A percentile compares a stretch with the other conserved stretches of the same genome.
phyloP scores from a whole-genome alignment of 2,888 invertebrate species.

The Anthophora plumipes region DNA sequence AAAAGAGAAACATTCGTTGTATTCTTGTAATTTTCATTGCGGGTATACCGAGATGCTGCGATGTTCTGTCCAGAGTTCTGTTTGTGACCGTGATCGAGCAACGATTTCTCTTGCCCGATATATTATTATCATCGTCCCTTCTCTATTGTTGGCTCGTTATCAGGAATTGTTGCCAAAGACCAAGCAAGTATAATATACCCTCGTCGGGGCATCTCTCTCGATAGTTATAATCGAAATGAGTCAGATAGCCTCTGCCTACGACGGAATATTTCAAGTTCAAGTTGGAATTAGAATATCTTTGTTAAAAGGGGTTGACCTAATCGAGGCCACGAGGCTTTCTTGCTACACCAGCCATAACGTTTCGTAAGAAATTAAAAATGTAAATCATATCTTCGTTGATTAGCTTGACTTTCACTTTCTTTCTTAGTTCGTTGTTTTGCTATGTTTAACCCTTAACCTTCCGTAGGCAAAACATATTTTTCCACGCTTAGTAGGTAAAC shows the following conservation, averaged over 20 bases:
- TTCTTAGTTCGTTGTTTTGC: too few relatives aligned
- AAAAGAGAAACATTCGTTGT: neutral
- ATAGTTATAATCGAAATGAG: conserved; percentile 29
- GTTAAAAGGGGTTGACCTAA: conserved; percentile 8
- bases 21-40: too few relatives aligned
- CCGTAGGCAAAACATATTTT: too few relatives aligned
- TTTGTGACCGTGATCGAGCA: conserved; percentile 9
- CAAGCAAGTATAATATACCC: neutral
- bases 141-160: conserved; percentile 54
- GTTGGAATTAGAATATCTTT: conserved; percentile 27
- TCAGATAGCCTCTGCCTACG: conserved; percentile 49
- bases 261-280: conserved; percentile 54
- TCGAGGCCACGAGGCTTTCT: neutral
- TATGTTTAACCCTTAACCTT: too few relatives aligned
- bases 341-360: neutral
- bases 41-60: neutral
- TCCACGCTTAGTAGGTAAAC: too few relatives aligned
- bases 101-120: neutral
- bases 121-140: conserved; percentile 29
- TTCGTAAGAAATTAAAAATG: neutral
- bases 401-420: neutral
- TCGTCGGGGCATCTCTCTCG: conserved; percentile 24
- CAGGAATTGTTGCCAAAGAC: conserved; percentile 37
- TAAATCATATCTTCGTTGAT: neutral
- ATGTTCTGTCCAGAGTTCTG: conserved; percentile 4